These are phyloP conservation scores for Rhogogaster chlorosoma DNA, from an alignment of 2,888 invertebrate genomes.

Conservation along the genomic window DNA sequence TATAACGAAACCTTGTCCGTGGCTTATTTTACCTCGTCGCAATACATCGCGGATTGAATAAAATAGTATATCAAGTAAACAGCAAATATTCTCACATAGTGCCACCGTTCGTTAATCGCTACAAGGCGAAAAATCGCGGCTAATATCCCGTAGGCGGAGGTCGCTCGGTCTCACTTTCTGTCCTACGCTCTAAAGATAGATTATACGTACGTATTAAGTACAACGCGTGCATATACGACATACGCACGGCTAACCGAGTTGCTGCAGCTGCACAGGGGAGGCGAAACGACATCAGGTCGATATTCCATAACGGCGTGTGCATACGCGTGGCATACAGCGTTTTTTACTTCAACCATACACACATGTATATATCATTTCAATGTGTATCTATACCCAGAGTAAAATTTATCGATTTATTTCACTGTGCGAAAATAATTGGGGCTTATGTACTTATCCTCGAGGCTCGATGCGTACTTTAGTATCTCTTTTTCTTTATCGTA, in stretches of 20 bases:
- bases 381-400: not conserved
- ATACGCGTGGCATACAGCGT: not conserved
- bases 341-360: too few species aligned
- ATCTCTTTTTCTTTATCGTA: not conserved
- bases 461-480: not conserved
- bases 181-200: constrained; percentile 31
- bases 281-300: constrained; percentile 71
- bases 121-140: constrained; percentile 17
- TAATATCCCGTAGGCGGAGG: constrained; percentile 8
- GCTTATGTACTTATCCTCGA: not conserved
- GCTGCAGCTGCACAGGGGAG: constrained; percentile 63
- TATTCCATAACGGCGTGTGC: constrained; percentile 64
- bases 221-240: not conserved
- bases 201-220: not conserved
- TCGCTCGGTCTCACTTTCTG: not conserved
- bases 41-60: not conserved
- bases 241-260: not conserved
- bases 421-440: not conserved
- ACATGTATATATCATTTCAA: not conserved
- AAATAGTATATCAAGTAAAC: not conserved
- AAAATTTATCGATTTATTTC: not conserved
- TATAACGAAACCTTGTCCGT: not conserved
- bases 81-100: too few species aligned
- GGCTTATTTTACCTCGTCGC: not conserved
- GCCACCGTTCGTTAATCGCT: not conserved